Evolutionary conservation across 1,140 invertebrate species (phyloP).

Genomic region (Papilio aristodemus): DNA sequence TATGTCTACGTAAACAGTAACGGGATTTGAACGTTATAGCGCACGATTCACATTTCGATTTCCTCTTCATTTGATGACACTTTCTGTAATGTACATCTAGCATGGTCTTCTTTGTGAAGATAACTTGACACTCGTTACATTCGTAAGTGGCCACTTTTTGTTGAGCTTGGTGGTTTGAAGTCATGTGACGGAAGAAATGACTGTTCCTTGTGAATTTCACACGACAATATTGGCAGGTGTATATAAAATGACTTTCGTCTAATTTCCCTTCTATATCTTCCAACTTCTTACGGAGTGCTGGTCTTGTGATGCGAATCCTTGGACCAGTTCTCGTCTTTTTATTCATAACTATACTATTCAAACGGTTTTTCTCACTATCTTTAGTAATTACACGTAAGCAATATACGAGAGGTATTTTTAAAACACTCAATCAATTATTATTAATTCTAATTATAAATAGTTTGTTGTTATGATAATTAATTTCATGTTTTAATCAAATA

Average conservation of each 20-base stretch:
- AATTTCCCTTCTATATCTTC: constrained; percentile 41
- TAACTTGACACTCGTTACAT: constrained; percentile 70
- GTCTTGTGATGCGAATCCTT: constrained; percentile 62
- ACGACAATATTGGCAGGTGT: constrained; percentile 72
- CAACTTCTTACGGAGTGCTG: constrained; percentile 45
- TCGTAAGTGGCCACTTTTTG: constrained; percentile 64
- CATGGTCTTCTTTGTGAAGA: constrained; percentile 66
- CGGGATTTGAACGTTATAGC: constrained; percentile 71
- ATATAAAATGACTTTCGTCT: constrained; percentile 59
- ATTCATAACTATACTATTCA: constrained; percentile 59
- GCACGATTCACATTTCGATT: constrained; percentile 68
- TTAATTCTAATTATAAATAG: constrained; percentile 11
- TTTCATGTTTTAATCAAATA: constrained; percentile 6
- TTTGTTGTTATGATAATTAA: background rate
- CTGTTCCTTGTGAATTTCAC: constrained; percentile 72
- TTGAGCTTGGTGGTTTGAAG: constrained; percentile 62
- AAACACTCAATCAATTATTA: constrained; percentile 9
- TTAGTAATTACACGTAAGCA: constrained; percentile 30
- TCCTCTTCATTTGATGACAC: constrained; percentile 64
- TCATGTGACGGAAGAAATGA: constrained; percentile 73
- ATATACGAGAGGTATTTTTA: no score
- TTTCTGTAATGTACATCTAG: constrained; percentile 68
- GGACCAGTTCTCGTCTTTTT: constrained; percentile 72
- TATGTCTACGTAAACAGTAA: constrained; percentile 67
- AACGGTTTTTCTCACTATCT: constrained; percentile 10